phyloP scores from a whole-genome alignment of 2,888 invertebrate species.

The Ophion slaviceki region DNA sequence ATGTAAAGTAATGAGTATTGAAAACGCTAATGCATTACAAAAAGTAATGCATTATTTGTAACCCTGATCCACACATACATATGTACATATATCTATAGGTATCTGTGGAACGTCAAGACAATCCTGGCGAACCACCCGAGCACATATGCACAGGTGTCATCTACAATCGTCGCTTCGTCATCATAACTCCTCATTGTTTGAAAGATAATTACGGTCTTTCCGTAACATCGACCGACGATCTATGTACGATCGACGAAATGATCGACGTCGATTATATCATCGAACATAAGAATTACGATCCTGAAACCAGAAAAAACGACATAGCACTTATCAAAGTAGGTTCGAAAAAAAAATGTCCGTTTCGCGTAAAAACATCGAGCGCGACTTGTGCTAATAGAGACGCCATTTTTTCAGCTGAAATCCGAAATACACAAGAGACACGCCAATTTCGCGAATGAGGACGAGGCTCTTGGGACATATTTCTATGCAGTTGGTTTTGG shows the following conservation, averaged over 20 bases:
- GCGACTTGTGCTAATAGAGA: background rate
- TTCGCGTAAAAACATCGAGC: background rate
- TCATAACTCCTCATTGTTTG: slow-evolving; percentile 64
- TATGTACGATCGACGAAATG: slow-evolving; percentile 54
- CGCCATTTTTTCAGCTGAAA: slow-evolving; percentile 43
- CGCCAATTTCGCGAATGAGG: slow-evolving; percentile 42
- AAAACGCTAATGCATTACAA: no score
- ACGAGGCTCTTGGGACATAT: slow-evolving; percentile 13
- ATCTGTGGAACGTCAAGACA: slow-evolving; percentile 57
- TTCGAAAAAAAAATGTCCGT: background rate
- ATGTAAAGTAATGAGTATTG: no score
- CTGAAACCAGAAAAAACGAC: slow-evolving; percentile 57
- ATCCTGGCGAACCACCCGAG: slow-evolving; percentile 42
- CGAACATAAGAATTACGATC: slow-evolving; percentile 61
- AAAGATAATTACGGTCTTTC: slow-evolving; percentile 54
- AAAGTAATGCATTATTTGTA: no score
- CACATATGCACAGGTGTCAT: slow-evolving; percentile 61
- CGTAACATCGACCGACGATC: slow-evolving; percentile 58
- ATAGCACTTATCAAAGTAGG: slow-evolving; percentile 62
- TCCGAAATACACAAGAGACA: slow-evolving; percentile 56
- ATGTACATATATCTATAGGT: slow-evolving; percentile 43
- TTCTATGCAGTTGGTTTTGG: slow-evolving; percentile 63
- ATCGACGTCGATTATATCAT: slow-evolving; percentile 59
- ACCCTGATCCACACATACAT: background rate
- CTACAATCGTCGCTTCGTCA: slow-evolving; percentile 56